Evolutionary conservation across 2,888 invertebrate genomes (phyloP).

Genomic region (Leptodirus hochenwartii): DNA sequence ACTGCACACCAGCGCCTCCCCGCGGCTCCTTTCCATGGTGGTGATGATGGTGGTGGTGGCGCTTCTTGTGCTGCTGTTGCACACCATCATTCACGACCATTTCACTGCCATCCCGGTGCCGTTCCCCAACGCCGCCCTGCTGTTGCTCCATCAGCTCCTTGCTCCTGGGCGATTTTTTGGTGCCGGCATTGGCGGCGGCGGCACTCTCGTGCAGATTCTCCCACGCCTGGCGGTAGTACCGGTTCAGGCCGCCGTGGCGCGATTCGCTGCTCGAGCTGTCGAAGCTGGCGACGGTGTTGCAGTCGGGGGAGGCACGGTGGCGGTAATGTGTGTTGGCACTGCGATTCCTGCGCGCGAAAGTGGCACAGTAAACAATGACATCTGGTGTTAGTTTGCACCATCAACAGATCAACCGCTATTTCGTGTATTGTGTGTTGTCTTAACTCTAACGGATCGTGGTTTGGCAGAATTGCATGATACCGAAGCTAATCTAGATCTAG

Average conservation of each 20-base stretch:
- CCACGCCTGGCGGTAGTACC: slow-evolving; percentile 86
- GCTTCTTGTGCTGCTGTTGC: slow-evolving; percentile 33
- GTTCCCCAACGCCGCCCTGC: slow-evolving; percentile 20
- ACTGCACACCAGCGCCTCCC: slow-evolving; percentile 2
- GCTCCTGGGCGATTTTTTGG: slow-evolving; percentile 23
- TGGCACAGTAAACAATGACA: too few species aligned
- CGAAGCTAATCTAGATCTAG: too few species aligned
- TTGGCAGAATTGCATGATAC: too few species aligned
- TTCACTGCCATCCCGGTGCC: slow-evolving; percentile 49
- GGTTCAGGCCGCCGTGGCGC: slow-evolving; percentile 54
- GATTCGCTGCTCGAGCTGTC: slow-evolving; percentile 53
- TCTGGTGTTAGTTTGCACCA: too few species aligned
- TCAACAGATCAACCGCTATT: too few species aligned
- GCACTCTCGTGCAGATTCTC: slow-evolving; percentile 80
- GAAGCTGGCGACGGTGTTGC: slow-evolving; percentile 59
- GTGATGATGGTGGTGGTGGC: slow-evolving; percentile 56
- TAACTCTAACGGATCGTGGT: too few species aligned
- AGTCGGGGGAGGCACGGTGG: slow-evolving; percentile 76
- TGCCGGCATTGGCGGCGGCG: slow-evolving; percentile 36
- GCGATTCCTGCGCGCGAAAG: slow-evolving; percentile 60
- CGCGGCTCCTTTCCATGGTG: slow-evolving; percentile 42
- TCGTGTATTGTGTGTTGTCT: too few species aligned
- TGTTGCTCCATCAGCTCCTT: slow-evolving; percentile 58
- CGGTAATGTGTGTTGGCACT: slow-evolving; percentile 67
- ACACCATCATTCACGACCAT: slow-evolving; percentile 13